Evolutionary conservation across 2,797 vertebrate genomes (phyloP), one percentile per base, ranked within the genome.

Genomic region (Xerus rutilus): DNA sequence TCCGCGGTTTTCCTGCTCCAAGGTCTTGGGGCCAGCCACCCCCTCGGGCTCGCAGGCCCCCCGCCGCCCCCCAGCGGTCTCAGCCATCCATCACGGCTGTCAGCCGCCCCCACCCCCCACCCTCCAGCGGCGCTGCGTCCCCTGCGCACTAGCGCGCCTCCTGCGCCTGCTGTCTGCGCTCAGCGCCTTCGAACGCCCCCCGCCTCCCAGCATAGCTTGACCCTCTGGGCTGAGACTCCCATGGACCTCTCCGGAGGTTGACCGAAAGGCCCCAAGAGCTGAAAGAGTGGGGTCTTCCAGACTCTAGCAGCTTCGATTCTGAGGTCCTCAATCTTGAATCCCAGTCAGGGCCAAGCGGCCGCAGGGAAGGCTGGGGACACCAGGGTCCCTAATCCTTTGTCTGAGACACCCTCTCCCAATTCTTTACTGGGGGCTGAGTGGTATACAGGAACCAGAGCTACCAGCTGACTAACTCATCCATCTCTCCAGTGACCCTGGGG

Each of bases 21-120:
- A 94, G 64, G 1, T 62, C 95, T 95, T 76, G 81, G 84, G 94
- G 84, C 87, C 5, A 20, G 79, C 83, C 96, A 47, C 95, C 17
- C 90, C 69, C 93, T 97, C 77, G 21, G 77, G 95, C 76, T 97
- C 73, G 57, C 67, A 59, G 94, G 86, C 54, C 94, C 94, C 97
- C 91, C 88, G 76, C 93, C 62, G 86, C 95, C 97, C 96, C 96
- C 95, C 89, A 94, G 96, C 96, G 96, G 97, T 90, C 93, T 98
- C 95, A 95, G 95, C 83, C 95, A 96, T 97, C 97, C 92, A 97
- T 97, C 97, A 97, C 90, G 7, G 81, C 93, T 96, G 96, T 97
- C 97, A 96, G 88, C 94, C 65, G 59, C 97, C 96, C 94, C 96
- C 96, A 96, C 74, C 96, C 97, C 93, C 96, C 92, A 92, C 85